Evolutionary conservation across 2,797 vertebrate species (phyloP), one percentile per base, ranked within the genome.

Genomic region (Mycteria americana): DNA sequence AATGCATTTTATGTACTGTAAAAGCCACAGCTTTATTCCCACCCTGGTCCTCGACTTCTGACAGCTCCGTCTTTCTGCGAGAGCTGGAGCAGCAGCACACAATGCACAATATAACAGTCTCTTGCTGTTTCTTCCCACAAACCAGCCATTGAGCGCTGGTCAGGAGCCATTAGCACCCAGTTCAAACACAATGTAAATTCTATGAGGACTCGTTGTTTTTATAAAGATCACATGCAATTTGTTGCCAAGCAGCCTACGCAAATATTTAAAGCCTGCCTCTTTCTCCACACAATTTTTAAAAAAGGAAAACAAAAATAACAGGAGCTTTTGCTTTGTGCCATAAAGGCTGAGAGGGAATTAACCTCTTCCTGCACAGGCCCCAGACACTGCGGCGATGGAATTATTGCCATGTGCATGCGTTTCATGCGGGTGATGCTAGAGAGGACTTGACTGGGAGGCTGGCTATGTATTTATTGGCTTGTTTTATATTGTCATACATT

Each of bases 151-250:
- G 96, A 98, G 89, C 87, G 3, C 41, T 93, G 96, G 63, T 62
- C 45, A 16, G 88, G 35, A 91, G 74, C 54, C 74, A 65, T 82
- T 68, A 83, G 75, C 85, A 93, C 81, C 31, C 91, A 28, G 94
- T 57, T 89, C 95, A 85, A 97, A 94, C 62, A 67, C 88, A 89
- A 93, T 90, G 91, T 57, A 87, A 91, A 93, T 74, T 82, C 95
- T 97, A 82, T 95, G 93, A 97, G 96, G 79, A 85, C 43, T 79
- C 95, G 96, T 98, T 98, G 98, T 98, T 97, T 96, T 25, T 84
- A 67, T 46, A 75, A 92, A 91, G 88, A 95, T 92, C 85, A 69
- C 70, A 51, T 85, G 79, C 85, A 93, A 83, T 92, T 70, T 60
- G 96, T 95, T 91, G 92, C 97, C 85, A 90, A 85, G 96, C 95